phyloP scores from a whole-genome alignment of 2,797 vertebrate species.

The Hemitrygon akajei region DNA sequence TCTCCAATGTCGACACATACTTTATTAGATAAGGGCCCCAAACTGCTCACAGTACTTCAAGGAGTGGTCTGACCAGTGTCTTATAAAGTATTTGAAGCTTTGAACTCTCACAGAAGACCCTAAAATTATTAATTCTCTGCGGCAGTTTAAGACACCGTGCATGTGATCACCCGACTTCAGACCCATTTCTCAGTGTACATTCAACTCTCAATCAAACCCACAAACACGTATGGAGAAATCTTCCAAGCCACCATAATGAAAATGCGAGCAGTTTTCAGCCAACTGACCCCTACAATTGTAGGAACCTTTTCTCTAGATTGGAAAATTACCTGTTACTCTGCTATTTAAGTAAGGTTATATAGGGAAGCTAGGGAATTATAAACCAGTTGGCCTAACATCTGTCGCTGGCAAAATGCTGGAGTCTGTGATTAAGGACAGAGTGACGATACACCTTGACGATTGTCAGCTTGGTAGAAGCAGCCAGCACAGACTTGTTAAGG shows the following conservation, averaged over 20 bases:
- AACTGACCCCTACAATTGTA: not conserved
- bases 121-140: not conserved
- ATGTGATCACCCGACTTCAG: not conserved
- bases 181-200: not conserved
- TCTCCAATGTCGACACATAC: no score
- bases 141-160: not conserved
- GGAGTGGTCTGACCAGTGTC: no score
- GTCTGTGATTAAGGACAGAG: not conserved
- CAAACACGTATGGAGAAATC: no score
- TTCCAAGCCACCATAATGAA: not conserved
- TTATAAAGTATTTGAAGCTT: not conserved
- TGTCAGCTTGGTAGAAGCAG: not conserved
- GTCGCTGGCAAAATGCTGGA: not conserved
- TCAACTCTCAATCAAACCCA: no score
- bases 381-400: not conserved
- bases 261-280: not conserved
- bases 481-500: not conserved
- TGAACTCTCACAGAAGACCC: not conserved
- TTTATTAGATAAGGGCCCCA: no score
- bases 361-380: not conserved
- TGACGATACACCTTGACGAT: not conserved
- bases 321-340: not conserved
- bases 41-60: no score
- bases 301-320: not conserved
- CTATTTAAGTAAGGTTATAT: not conserved